Percentiles rank a stretch among this genome's conserved stretches.
These are phyloP conservation scores for Hippolais icterina DNA, from an alignment of 2,113 vertebrate species.

Conservation along the genomic window DNA sequence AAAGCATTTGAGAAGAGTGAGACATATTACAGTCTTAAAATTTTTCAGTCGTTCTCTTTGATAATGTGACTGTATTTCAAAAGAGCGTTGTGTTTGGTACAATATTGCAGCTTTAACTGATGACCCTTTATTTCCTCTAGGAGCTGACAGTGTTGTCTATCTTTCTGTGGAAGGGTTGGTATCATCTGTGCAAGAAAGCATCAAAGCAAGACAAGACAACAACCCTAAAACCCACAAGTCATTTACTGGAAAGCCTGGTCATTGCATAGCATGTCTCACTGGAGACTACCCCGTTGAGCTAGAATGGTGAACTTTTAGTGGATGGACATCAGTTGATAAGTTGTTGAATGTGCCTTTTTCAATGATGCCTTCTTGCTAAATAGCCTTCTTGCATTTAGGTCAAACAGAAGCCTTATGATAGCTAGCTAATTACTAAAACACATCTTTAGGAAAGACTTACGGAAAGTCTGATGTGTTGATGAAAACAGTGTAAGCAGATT, in stretches of 20 bases:
- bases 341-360: slow-evolving; percentile 16
- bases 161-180: slow-evolving; percentile 93
- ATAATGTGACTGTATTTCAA: neutral
- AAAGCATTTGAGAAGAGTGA: neutral
- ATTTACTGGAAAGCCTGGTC: slow-evolving; percentile 68
- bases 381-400: neutral
- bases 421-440: slow-evolving; percentile 17
- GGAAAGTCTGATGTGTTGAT: neutral
- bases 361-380: neutral
- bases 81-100: neutral
- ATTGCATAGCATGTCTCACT: slow-evolving; percentile 95
- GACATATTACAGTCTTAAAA: neutral
- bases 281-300: slow-evolving; percentile 93
- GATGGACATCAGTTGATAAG: neutral
- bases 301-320: slow-evolving; percentile 83
- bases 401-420: neutral
- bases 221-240: slow-evolving; percentile 61
- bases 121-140: slow-evolving; percentile 61
- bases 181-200: slow-evolving; percentile 88
- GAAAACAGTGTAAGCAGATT: slow-evolving; percentile 1
- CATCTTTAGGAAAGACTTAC: neutral
- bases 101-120: neutral
- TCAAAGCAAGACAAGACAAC: slow-evolving; percentile 74
- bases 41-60: neutral
- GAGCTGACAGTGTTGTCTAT: slow-evolving; percentile 93